These are phyloP conservation scores for Sebastes variabilis DNA, from an alignment of 2,797 vertebrate genomes.

Conservation along the genomic window DNA sequence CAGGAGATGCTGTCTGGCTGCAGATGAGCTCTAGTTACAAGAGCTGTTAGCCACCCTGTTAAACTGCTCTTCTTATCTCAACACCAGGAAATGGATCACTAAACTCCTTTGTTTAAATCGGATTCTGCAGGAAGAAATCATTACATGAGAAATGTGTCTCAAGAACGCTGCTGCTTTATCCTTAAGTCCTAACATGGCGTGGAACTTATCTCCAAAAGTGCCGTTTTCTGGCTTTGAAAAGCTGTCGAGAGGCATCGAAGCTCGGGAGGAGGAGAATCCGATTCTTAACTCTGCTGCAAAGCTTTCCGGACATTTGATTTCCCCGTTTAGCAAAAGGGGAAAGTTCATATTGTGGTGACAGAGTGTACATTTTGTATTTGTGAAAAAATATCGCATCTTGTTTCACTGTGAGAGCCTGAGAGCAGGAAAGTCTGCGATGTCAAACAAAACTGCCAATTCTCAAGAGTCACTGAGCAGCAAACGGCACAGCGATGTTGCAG, in stretches of 20 bases:
- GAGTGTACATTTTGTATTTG: not conserved
- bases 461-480: not conserved
- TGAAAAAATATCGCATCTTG: not conserved
- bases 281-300: not conserved
- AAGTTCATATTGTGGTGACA: not conserved
- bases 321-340: conserved; percentile 1
- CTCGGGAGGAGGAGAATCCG: not conserved
- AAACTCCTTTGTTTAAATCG: conserved; percentile 59
- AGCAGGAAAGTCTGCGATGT: not conserved
- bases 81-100: conserved; percentile 62
- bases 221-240: conserved; percentile 16
- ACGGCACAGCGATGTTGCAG: not conserved
- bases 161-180: conserved; percentile 15
- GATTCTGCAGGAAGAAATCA: conserved; percentile 51
- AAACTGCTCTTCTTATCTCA: conserved; percentile 55
- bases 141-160: conserved; percentile 39
- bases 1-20: conserved; percentile 46
- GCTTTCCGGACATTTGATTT: conserved; percentile 2
- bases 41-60: conserved; percentile 53
- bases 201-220: conserved; percentile 14
- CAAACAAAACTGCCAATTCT: conserved; percentile 9
- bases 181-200: conserved; percentile 5
- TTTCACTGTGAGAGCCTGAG: not conserved
- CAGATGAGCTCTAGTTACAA: conserved; percentile 58
- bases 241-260: not conserved